These are phyloP conservation scores for Hyperoplus lanceolatus DNA, from an alignment of 2,797 vertebrate genomes.

Conservation along the genomic window DNA sequence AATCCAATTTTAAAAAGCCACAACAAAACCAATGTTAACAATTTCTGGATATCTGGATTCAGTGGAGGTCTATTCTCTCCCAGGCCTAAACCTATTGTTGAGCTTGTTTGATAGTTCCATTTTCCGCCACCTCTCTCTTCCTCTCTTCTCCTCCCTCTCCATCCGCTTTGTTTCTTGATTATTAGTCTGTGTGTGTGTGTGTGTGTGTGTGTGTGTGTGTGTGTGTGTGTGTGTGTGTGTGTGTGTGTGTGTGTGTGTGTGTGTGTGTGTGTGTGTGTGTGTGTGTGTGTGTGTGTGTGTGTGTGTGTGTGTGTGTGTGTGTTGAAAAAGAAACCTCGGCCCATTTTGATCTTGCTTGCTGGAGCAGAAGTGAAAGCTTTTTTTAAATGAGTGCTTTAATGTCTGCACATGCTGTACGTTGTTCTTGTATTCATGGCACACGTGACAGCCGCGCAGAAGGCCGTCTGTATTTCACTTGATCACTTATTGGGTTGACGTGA, in stretches of 20 bases:
- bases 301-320: constrained; percentile 40
- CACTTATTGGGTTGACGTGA: constrained; percentile 25
- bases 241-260: too few species aligned
- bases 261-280: not conserved
- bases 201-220: constrained; percentile 22
- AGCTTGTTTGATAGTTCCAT: constrained; percentile 27
- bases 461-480: constrained; percentile 51
- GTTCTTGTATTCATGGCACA: constrained; percentile 77
- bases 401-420: constrained; percentile 65
- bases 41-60: not conserved
- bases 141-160: not conserved
- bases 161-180: constrained; percentile 52
- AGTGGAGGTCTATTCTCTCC: constrained; percentile 3
- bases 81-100: constrained; percentile 9
- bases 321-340: constrained; percentile 41
- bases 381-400: constrained; percentile 68
- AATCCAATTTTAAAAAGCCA: not conserved
- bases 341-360: constrained; percentile 66
- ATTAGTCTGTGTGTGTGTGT: constrained; percentile 19
- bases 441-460: constrained; percentile 45
- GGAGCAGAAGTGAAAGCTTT: constrained; percentile 60
- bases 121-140: not conserved
- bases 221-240: constrained; percentile 38
- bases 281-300: constrained; percentile 20
- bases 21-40: not conserved